phyloP scores from a whole-genome alignment of 1,140 invertebrate genomes.

The Philaenus spumarius region DNA sequence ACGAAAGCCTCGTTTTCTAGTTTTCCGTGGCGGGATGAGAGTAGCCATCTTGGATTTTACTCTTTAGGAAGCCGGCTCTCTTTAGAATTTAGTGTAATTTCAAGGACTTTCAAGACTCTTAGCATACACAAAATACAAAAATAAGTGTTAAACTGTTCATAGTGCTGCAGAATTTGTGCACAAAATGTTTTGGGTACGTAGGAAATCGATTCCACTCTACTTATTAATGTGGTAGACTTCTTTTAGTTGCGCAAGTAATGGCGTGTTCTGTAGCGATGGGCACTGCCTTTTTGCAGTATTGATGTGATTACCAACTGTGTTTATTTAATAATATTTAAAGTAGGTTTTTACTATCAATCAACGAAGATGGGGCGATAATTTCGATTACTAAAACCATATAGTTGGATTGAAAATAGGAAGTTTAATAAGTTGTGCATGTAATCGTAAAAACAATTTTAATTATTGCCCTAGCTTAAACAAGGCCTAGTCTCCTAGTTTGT shows the following conservation, averaged over 20 bases:
- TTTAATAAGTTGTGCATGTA: too few species aligned
- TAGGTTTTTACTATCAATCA: too few species aligned
- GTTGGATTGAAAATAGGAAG: too few species aligned
- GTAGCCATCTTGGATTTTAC: slow-evolving; percentile 15
- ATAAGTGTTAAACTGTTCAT: background rate
- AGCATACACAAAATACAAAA: background rate
- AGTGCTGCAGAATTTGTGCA: background rate
- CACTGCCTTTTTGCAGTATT: slow-evolving; percentile 6
- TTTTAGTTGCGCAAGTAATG: slow-evolving; percentile 18
- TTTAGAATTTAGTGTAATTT: background rate
- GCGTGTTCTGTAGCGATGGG: slow-evolving; percentile 4
- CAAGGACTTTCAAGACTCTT: too few species aligned
- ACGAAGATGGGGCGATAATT: too few species aligned
- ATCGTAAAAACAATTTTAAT: too few species aligned
- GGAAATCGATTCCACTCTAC: background rate
- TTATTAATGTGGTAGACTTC: background rate
- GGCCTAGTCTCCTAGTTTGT: too few species aligned
- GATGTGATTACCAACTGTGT: background rate
- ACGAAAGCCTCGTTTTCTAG: slow-evolving; percentile 15
- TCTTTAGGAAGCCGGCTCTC: slow-evolving; percentile 9
- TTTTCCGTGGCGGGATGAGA: slow-evolving; percentile 19
- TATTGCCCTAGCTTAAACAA: too few species aligned
- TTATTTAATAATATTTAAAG: too few species aligned
- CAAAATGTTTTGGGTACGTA: slow-evolving; percentile 13
- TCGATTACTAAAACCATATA: too few species aligned